Evolutionary conservation across 92 coral and sea anemone species (phyloP).

Genomic region (Chrysogorgia sp.): DNA sequence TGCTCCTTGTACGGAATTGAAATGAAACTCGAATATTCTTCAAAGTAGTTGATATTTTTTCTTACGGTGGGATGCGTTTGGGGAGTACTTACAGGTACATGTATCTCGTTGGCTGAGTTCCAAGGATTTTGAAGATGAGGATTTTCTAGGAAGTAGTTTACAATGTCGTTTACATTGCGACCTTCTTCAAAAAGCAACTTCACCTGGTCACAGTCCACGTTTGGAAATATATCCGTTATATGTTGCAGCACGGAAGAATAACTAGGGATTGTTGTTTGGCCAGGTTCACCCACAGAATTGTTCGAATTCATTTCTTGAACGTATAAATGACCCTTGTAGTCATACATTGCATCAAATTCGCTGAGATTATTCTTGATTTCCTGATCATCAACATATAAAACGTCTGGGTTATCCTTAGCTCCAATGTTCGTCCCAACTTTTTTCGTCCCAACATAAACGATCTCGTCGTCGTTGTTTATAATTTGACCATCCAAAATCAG

Average conservation of each 20-base stretch:
- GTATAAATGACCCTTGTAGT: no score
- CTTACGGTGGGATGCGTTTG: not conserved
- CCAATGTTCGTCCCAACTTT: not conserved
- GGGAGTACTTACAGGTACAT: not conserved
- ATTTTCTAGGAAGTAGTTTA: slow-evolving; percentile 68
- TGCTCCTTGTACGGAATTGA: slow-evolving; percentile 46
- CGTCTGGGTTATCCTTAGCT: not conserved
- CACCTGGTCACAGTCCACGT: slow-evolving; percentile 68
- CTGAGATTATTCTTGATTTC: no score
- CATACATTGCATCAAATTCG: no score
- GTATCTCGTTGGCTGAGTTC: not conserved
- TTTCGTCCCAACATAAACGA: not conserved
- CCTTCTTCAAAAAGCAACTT: slow-evolving; percentile 54
- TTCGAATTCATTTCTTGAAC: not conserved
- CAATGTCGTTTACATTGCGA: slow-evolving; percentile 54
- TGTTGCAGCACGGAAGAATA: not conserved
- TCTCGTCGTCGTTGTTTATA: slow-evolving; percentile 18
- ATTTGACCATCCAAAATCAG: slow-evolving; percentile 27
- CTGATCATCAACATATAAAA: not conserved
- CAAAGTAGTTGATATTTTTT: slow-evolving; percentile 62
- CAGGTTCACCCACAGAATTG: not conserved
- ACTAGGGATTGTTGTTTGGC: not conserved
- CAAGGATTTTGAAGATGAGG: slow-evolving; percentile 52
- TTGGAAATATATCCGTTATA: slow-evolving; percentile 61
- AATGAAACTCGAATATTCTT: slow-evolving; percentile 56